phyloP scores from a whole-genome alignment of 1,140 invertebrate species.

The Tetranychus urticae region DNA sequence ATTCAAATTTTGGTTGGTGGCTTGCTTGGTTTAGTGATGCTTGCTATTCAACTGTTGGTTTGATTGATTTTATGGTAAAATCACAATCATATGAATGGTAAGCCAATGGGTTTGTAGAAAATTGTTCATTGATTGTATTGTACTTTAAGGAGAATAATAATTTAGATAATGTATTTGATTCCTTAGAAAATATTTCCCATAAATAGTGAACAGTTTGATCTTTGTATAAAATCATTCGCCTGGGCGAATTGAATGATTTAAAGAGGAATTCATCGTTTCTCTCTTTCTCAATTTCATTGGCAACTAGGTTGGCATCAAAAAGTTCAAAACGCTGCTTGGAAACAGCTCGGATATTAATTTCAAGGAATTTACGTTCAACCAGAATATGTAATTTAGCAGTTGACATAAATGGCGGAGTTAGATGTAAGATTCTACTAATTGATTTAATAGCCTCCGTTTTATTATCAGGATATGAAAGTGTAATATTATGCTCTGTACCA shows the following conservation, averaged over 20 bases:
- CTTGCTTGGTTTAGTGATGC: no score
- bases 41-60: no score
- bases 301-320: constrained; percentile 26
- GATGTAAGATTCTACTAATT: constrained; percentile 29
- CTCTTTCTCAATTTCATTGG: no score
- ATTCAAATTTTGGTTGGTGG: no score
- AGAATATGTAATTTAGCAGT: constrained; percentile 55
- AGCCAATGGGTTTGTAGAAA: not conserved
- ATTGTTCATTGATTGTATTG: not conserved
- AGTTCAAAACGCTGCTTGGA: constrained; percentile 28
- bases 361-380: constrained; percentile 27
- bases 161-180: not conserved
- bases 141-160: constrained; percentile 10
- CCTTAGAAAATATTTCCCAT: constrained; percentile 12
- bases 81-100: constrained; percentile 9
- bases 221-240: constrained; percentile 12
- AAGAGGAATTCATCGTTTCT: not conserved
- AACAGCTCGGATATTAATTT: constrained; percentile 33
- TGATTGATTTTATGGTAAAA: not conserved
- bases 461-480: constrained; percentile 8
- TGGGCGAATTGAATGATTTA: not conserved
- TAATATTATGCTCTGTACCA: constrained; percentile 42
- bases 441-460: constrained; percentile 20
- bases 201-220: constrained; percentile 11
- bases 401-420: constrained; percentile 51